Conservation (phyloP, 2,113 vertebrate genomes). For the Phyllopteryx taeniolatus region DNA sequence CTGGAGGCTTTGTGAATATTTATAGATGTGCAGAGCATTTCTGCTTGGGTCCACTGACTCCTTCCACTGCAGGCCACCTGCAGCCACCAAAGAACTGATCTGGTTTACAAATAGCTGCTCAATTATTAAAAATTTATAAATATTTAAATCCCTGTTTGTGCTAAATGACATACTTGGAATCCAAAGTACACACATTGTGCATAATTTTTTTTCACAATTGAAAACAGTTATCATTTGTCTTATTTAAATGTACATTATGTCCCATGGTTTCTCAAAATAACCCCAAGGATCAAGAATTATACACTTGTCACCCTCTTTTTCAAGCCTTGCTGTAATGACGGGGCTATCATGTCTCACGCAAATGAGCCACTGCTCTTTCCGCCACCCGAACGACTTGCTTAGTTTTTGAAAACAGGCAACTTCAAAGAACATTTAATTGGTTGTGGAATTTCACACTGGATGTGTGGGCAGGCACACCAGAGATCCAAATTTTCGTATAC, state of each 20-base stretch:
- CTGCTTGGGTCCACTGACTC: constrained; percentile 79
- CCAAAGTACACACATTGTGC: too few species aligned
- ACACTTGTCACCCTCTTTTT: too few species aligned
- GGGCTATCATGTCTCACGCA: too few species aligned
- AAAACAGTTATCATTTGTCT: background rate
- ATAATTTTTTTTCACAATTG: background rate
- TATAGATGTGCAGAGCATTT: constrained; percentile 86
- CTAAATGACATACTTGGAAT: background rate
- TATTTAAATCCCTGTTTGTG: background rate
- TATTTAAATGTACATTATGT: too few species aligned
- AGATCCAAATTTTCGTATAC: background rate
- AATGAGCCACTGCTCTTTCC: too few species aligned
- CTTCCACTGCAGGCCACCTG: constrained; percentile 88
- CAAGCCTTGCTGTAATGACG: too few species aligned
- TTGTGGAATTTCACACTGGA: too few species aligned
- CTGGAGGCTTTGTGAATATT: constrained; percentile 85
- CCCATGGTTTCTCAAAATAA: too few species aligned
- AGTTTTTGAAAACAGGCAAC: background rate
- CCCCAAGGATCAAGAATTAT: too few species aligned
- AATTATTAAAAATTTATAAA: background rate
- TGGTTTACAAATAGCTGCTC: background rate
- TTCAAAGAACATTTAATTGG: too few species aligned
- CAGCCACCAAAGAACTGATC: background rate
- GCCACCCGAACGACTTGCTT: background rate
- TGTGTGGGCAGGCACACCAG: too few species aligned